phyloP scores from a whole-genome alignment of 2,113 vertebrate genomes.

The Balaenoptera acutorostrata region DNA sequence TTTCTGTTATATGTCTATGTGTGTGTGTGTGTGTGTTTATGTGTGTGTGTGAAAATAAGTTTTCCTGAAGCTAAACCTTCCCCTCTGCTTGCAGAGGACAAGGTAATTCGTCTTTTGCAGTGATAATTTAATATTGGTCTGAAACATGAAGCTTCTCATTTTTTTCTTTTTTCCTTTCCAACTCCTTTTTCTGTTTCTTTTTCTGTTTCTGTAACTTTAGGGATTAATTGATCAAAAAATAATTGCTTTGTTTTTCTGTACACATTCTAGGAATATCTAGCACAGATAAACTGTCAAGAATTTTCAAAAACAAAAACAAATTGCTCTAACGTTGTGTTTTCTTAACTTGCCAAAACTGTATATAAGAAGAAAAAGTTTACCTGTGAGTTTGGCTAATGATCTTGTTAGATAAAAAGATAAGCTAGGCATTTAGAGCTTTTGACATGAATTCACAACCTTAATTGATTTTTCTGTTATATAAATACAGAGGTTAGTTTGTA shows the following conservation, averaged over 20 bases:
- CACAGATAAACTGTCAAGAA: neutral
- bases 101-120: neutral
- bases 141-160: neutral
- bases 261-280: neutral
- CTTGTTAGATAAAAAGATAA: neutral
- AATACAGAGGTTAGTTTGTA: neutral
- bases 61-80: neutral
- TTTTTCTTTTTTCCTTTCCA: neutral
- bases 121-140: neutral
- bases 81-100: neutral
- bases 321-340: neutral
- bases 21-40: neutral
- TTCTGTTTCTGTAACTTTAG: neutral
- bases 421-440: neutral
- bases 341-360: neutral
- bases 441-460: neutral
- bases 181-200: neutral
- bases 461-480: neutral
- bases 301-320: neutral
- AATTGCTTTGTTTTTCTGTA: neutral
- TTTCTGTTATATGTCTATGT: neutral
- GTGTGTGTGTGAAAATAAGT: neutral
- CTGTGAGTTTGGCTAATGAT: neutral
- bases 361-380: conserved; percentile 2
- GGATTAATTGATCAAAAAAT: neutral